These are phyloP conservation scores for Allobates femoralis DNA, from an alignment of 2,797 vertebrate species.

Conservation along the genomic window DNA sequence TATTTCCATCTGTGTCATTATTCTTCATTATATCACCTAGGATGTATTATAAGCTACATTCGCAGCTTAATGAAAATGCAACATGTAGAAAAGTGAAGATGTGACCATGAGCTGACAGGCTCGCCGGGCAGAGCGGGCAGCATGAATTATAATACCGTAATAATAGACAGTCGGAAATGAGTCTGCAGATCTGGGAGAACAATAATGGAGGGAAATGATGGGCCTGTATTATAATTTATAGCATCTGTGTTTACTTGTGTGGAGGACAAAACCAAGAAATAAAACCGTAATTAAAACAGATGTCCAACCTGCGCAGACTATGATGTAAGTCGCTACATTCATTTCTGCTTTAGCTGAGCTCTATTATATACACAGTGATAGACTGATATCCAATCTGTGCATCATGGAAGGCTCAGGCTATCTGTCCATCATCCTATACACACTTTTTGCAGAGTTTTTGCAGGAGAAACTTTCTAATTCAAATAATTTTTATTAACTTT, in stretches of 20 bases:
- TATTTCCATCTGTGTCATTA: slow-evolving; percentile 40
- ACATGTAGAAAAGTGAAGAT: slow-evolving; percentile 18
- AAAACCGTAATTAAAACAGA: neutral
- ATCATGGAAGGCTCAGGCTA: too few species aligned
- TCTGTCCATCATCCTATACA: neutral
- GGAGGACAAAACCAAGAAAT: neutral
- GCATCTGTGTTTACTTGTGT: neutral
- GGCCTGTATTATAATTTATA: neutral
- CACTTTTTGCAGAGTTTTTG: too few species aligned
- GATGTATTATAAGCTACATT: slow-evolving; percentile 14
- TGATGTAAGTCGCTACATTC: neutral
- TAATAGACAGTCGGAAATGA: neutral
- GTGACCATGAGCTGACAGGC: slow-evolving; percentile 6
- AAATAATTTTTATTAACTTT: too few species aligned
- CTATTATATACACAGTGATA: too few species aligned
- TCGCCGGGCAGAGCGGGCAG: neutral
- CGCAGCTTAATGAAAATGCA: slow-evolving; percentile 21
- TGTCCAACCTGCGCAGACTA: neutral
- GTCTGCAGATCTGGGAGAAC: neutral
- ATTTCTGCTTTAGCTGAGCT: neutral
- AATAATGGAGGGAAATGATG: neutral
- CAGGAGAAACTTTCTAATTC: too few species aligned
- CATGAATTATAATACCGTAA: neutral
- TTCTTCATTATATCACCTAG: slow-evolving; percentile 10
- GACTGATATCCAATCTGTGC: too few species aligned